Evolutionary conservation across 2,888 invertebrate species (phyloP), one percentile per base, ranked within the genome.

Genomic region (Cryptocheilus praepositus): DNA sequence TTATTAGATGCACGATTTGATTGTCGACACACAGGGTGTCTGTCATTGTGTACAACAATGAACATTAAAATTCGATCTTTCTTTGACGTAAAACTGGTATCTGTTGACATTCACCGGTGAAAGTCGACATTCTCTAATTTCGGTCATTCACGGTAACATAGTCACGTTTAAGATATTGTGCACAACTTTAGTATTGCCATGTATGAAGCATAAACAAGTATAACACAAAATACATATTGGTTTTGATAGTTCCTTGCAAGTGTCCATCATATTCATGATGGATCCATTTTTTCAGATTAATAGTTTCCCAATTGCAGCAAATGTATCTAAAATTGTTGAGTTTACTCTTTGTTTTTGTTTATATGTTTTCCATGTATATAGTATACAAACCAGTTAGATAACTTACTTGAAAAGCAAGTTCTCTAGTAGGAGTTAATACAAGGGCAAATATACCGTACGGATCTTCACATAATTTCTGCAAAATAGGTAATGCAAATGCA

Each of bases 381-480:
- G 11, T 8, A 8, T 36, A 7, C 1, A 11, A 36, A 11, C 1
- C 13, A 43, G 43, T 28, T 11, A 8, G 60, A 18, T 56, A 45
- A 19, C 53, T 63, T 89, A 93, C 93, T 91, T 96, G 96, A 88
- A 94, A 95, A 49, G 97, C 96, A 70, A 97, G 88, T 88, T 97
- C 97, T 86, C 98, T 94, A 0, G 99, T 99, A 1, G 99, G 99
- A 15, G 99, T 98, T 13, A 99, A 90, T 21, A 99, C 91, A 28
- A 99, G 90, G 1, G 98, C 98, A 91, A 95, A 99, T 86, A 99
- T 97, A n/a, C n/a, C n/a, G n/a, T n/a, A n/a, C n/a, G n/a, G n/a
- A n/a, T n/a, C n/a, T n/a, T n/a, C n/a, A n/a, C n/a, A n/a, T n/a
- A 99, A 90, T 85, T 94, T 93, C 87, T 98, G 97, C 54, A 99